phyloP scores from a whole-genome alignment of 1,140 invertebrate species.

The Gerris buenoi region DNA sequence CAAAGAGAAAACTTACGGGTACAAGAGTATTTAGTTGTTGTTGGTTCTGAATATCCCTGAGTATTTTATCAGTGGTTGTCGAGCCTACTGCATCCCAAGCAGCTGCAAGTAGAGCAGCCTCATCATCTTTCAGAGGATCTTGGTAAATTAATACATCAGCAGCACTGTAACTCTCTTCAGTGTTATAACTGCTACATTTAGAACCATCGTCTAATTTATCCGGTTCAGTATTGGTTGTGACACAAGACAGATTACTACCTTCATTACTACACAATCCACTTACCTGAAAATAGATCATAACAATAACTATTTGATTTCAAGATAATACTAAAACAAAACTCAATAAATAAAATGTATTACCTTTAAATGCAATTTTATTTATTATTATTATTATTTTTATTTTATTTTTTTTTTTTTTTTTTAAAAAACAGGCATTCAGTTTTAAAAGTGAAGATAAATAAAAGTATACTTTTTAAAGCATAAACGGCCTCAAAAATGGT shows the following conservation, averaged over 20 bases:
- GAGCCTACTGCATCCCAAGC: constrained; percentile 33
- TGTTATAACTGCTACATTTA: neutral
- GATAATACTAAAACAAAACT: too few species aligned
- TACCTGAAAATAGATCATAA: neutral
- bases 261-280: neutral
- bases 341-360: too few species aligned
- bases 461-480: too few species aligned
- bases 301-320: too few species aligned
- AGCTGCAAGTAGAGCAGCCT: constrained; percentile 20
- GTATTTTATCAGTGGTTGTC: constrained; percentile 32
- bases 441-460: too few species aligned
- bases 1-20: neutral
- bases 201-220: neutral
- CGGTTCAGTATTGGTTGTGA: neutral
- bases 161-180: neutral
- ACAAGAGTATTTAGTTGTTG: constrained; percentile 4
- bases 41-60: constrained; percentile 11
- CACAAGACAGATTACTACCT: neutral
- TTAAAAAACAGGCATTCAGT: too few species aligned
- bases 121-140: constrained; percentile 14
- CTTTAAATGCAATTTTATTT: too few species aligned
- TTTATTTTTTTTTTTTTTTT: too few species aligned
- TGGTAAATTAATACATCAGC: neutral
- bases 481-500: too few species aligned
- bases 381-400: too few species aligned